Evolutionary conservation across 2,797 vertebrate genomes (phyloP).

Genomic region (Acrossocheilus wenchowensis): DNA sequence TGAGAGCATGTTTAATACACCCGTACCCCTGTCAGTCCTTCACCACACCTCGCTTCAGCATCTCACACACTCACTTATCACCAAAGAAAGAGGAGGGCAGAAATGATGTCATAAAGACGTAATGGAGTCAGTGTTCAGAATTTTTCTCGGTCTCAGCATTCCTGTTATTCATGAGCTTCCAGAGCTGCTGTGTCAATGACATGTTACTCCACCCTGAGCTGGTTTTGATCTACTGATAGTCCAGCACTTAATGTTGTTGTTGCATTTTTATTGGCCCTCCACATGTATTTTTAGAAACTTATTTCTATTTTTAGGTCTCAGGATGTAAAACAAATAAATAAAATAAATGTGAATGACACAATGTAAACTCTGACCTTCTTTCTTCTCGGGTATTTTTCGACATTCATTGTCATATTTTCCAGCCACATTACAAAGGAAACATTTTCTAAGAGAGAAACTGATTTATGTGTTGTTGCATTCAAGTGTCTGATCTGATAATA

Average conservation of each 20-base stretch:
- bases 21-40: background rate
- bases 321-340: background rate
- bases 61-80: conserved; percentile 38
- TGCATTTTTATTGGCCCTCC: background rate
- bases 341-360: background rate
- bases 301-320: conserved; percentile 1
- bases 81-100: background rate
- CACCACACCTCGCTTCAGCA: background rate
- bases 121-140: conserved; percentile 25
- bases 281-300: background rate
- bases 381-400: background rate
- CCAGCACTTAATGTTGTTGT: background rate
- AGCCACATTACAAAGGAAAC: background rate
- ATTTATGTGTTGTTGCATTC: background rate
- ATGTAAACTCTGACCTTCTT: background rate
- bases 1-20: conserved; percentile 32
- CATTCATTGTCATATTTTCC: background rate
- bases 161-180: conserved; percentile 35
- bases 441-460: background rate
- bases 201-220: conserved; percentile 14
- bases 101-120: conserved; percentile 23
- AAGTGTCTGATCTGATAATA: background rate
- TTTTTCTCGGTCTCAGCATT: conserved; percentile 22
- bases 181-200: conserved; percentile 7
- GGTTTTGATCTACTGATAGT: conserved; percentile 28